These are phyloP conservation scores for Notechis scutatus DNA, from an alignment of 2,113 vertebrate species.

Conservation along the genomic window DNA sequence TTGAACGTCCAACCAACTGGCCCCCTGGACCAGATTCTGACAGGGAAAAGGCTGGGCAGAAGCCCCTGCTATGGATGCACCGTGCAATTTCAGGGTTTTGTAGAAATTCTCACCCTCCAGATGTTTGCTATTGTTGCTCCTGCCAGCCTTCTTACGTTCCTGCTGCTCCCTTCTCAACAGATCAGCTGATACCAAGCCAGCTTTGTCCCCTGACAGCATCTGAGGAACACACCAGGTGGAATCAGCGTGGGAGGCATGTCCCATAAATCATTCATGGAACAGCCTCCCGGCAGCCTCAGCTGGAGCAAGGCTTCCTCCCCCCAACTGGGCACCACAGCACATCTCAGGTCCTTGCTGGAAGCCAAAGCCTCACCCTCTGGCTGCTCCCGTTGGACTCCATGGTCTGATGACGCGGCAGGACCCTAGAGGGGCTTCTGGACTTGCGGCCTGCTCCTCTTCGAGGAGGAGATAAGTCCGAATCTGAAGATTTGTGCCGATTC, in stretches of 20 bases:
- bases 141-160: slow-evolving; percentile 75
- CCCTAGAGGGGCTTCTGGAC: neutral
- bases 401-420: rapidly evolving
- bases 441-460: slow-evolving; percentile 47
- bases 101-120: slow-evolving; percentile 78
- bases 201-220: slow-evolving; percentile 81
- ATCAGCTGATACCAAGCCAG: slow-evolving; percentile 83
- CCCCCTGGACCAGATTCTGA: neutral
- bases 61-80: neutral
- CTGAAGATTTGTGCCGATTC: slow-evolving; percentile 56
- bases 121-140: slow-evolving; percentile 64
- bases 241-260: rapidly evolving
- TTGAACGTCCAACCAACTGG: neutral
- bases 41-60: neutral
- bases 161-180: slow-evolving; percentile 81
- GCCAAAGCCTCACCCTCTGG: neutral
- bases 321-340: rapidly evolving
- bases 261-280: neutral
- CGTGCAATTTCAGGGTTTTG: neutral
- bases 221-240: slow-evolving; percentile 55
- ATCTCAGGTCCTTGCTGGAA: rapidly evolving
- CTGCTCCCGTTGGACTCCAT: neutral
- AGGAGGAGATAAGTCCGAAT: slow-evolving; percentile 63
- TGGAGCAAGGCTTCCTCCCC: neutral
- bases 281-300: neutral